Evolutionary conservation across 2,888 invertebrate genomes (phyloP).

Genomic region (Drosophila hawaiiensis): DNA sequence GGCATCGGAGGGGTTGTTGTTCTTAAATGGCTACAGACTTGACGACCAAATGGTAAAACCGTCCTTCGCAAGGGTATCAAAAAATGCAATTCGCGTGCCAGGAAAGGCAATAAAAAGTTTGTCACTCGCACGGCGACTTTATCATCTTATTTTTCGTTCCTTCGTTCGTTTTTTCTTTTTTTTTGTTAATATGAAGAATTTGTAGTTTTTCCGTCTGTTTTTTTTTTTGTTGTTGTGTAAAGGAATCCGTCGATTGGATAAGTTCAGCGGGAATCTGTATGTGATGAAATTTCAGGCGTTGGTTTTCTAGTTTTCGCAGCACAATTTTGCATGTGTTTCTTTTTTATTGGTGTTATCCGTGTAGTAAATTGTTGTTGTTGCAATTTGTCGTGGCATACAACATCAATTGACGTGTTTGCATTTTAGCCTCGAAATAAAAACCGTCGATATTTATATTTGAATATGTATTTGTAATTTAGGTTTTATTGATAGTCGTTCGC

Average conservation of each 20-base stretch:
- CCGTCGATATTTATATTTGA: constrained; percentile 48
- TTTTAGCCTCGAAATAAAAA: constrained; percentile 50
- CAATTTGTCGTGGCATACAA: constrained; percentile 20
- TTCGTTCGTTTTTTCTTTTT: neutral
- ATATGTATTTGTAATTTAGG: constrained; percentile 69
- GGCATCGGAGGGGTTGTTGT: neutral
- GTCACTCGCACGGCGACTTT: constrained; percentile 14
- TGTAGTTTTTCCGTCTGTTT: constrained; percentile 8
- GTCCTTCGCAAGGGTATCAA: neutral
- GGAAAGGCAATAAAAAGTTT: constrained; percentile 50
- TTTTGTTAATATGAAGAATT: neutral
- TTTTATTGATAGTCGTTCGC: constrained; percentile 64
- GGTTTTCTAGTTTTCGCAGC: constrained; percentile 26
- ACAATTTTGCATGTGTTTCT: constrained; percentile 40
- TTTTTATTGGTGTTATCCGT: constrained; percentile 8
- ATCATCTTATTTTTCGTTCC: constrained; percentile 1
- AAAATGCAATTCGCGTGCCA: constrained; percentile 38
- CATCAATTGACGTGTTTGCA: constrained; percentile 72
- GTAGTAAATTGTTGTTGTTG: constrained; percentile 14
- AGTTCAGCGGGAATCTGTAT: constrained; percentile 25
- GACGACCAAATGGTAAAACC: neutral
- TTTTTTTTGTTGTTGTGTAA: constrained; percentile 34
- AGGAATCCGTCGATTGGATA: constrained; percentile 22
- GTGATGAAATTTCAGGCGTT: constrained; percentile 25
- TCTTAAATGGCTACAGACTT: neutral